Evolutionary conservation across 2,113 vertebrate genomes (phyloP).

Genomic region (Hypocryptadius cinnamomeus): DNA sequence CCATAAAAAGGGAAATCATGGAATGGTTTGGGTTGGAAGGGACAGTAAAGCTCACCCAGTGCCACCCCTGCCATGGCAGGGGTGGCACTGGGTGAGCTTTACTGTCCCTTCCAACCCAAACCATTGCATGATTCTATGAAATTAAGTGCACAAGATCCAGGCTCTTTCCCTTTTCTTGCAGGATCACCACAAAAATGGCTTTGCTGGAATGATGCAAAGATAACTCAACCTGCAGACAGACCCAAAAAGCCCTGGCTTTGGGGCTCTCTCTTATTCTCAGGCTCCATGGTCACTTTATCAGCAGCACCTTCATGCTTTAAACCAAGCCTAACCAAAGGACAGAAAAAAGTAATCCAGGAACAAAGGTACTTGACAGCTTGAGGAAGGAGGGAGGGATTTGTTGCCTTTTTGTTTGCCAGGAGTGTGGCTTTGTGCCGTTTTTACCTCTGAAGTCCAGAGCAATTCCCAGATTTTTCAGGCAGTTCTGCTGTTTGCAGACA

Average conservation of each 20-base stretch:
- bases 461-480: slow-evolving; percentile 4
- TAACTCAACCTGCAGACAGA: not conserved
- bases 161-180: not conserved
- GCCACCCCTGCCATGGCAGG: not conserved
- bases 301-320: not conserved
- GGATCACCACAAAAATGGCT: not conserved
- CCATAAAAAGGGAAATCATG: not conserved
- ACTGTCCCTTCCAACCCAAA: too few species aligned
- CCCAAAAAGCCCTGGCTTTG: not conserved
- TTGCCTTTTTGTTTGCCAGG: not conserved
- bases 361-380: not conserved
- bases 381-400: not conserved
- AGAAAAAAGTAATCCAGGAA: not conserved
- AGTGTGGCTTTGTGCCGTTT: not conserved
- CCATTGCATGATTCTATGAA: not conserved
- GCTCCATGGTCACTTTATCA: not conserved
- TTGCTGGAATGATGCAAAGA: not conserved
- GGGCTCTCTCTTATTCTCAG: not conserved
- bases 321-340: not conserved
- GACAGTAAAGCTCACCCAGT: rapidly evolving
- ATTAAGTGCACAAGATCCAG: not conserved
- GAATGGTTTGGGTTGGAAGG: not conserved
- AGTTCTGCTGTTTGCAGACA: not conserved
- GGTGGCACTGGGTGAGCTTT: too few species aligned
- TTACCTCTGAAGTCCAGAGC: not conserved